Base-by-base conservation (phyloP, 2,113 vertebrate genomes). In the Oncorhynchus clarkii region DNA sequence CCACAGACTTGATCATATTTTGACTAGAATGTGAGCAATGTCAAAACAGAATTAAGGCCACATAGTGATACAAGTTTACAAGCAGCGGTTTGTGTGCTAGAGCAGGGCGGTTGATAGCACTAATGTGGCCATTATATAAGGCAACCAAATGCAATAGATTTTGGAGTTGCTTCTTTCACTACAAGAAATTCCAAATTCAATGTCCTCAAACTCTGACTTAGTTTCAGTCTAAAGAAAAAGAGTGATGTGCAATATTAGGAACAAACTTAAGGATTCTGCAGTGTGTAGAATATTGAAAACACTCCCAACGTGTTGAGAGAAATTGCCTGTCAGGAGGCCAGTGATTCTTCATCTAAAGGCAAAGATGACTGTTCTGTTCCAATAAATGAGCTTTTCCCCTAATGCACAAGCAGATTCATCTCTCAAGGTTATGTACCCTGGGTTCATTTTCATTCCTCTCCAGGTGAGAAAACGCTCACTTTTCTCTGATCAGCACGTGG, bases 251-350 rank as follows among this genome's bases (percentile, higher is more conserved):
- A 57, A 20, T 57, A 57, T 18, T 57, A 16, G 54, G 16, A 57
- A 57, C 54, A 14, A 57, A 4, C 18, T 0, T 57, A 4, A 57
- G 20, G 54, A 57, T 57, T 57, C 14, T 57, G 54, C 54, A 57
- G 54, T 1, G 54, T 57, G 54, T 57, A 57, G 18, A 71, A 71
- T 71, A 71, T 49, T 5, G 51, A 71, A 49, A 22, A 48, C 69
- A 51, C 45, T 71, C 45, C 45, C 22, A 22, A 48, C 45, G 27
- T 71, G 48, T 22, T 71, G 69, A n/a, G 24, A 51, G 69, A 71
- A 71, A 71, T 71, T 48, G 69, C 69, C 69, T 71, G 48, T 71
- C 69, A 71, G 49, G 20, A 22, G 22, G n/a, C 69, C 45, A 45
- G 69, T 45, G 34, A 71, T 71, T 71, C 69, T 18, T 71, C 69